Evolutionary conservation across 2,797 vertebrate species (phyloP).

Genomic region (Rhinichthys osculus): DNA sequence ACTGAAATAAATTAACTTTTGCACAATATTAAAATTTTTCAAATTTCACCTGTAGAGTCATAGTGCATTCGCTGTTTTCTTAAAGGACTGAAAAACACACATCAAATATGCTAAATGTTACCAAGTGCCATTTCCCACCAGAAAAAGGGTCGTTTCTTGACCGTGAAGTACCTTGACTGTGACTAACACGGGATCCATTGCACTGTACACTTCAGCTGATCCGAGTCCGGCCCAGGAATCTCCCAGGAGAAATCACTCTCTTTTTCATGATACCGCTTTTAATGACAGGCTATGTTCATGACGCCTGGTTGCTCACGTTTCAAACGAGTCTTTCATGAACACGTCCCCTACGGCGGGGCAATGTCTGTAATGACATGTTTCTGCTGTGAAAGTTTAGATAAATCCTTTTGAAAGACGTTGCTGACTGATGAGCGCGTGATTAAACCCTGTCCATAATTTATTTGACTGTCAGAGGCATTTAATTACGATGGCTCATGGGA

Average conservation of each 20-base stretch:
- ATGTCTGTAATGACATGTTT: slow-evolving; percentile 48
- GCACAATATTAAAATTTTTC: no score
- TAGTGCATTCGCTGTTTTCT: neutral
- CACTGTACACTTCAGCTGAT: slow-evolving; percentile 7
- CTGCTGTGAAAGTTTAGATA: slow-evolving; percentile 35
- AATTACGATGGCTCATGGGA: slow-evolving; percentile 61
- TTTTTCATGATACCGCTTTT: neutral
- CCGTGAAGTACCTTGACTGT: neutral
- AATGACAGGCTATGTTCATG: slow-evolving; percentile 35
- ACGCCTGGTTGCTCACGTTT: slow-evolving; percentile 12
- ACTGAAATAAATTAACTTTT: no score
- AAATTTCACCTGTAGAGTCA: neutral
- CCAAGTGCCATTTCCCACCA: neutral
- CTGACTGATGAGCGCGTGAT: slow-evolving; percentile 70
- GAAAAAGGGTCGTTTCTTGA: slow-evolving; percentile 13
- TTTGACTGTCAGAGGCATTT: slow-evolving; percentile 65
- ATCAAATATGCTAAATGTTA: slow-evolving; percentile 13
- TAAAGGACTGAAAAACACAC: slow-evolving; percentile 5
- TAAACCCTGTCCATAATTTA: slow-evolving; percentile 71
- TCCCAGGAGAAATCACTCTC: slow-evolving; percentile 19
- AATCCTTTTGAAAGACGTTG: slow-evolving; percentile 54
- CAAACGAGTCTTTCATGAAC: slow-evolving; percentile 22
- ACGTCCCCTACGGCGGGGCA: neutral
- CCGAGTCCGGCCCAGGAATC: neutral
- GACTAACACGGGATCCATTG: neutral